phyloP scores from a whole-genome alignment of 2,888 invertebrate genomes.

The Eustalomyia histrio region DNA sequence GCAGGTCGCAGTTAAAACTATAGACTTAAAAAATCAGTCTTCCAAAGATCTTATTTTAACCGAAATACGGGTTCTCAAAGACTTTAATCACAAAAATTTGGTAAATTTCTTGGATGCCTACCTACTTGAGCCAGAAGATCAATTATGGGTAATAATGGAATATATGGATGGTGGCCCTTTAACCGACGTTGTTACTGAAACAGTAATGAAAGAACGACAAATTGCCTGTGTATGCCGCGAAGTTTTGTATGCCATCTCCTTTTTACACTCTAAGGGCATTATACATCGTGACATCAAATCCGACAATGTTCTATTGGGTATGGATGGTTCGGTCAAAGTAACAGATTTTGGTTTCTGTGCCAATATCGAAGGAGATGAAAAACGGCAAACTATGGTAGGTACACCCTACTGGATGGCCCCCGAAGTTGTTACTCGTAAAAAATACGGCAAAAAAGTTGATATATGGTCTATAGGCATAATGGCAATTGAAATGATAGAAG shows the following conservation, averaged over 20 bases:
- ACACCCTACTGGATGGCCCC: slow-evolving; percentile 98
- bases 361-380: slow-evolving; percentile 95
- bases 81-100: slow-evolving; percentile 95
- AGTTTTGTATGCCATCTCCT: slow-evolving; percentile 92
- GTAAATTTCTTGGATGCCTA: slow-evolving; percentile 97
- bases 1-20: slow-evolving; percentile 96
- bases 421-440: slow-evolving; percentile 95
- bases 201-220: slow-evolving; percentile 97
- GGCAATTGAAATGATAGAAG: slow-evolving; percentile 96
- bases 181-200: slow-evolving; percentile 98
- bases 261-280: slow-evolving; percentile 92
- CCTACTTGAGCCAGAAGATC: slow-evolving; percentile 92
- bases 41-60: slow-evolving; percentile 97
- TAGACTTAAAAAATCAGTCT: slow-evolving; percentile 95
- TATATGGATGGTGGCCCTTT: slow-evolving; percentile 95
- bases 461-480: slow-evolving; percentile 98
- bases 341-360: slow-evolving; percentile 99
- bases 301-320: slow-evolving; percentile 96
- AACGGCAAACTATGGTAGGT: slow-evolving; percentile 98
- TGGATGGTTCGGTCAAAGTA: slow-evolving; percentile 94
- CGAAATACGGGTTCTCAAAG: slow-evolving; percentile 94
- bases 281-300: slow-evolving; percentile 98
- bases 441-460: slow-evolving; percentile 95
- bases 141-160: slow-evolving; percentile 98
- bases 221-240: slow-evolving; percentile 97